A percentile compares a stretch with the other conserved stretches of the same genome.
Conservation (phyloP, 1,140 invertebrate species). For the Rhynchophorus ferrugineus region DNA sequence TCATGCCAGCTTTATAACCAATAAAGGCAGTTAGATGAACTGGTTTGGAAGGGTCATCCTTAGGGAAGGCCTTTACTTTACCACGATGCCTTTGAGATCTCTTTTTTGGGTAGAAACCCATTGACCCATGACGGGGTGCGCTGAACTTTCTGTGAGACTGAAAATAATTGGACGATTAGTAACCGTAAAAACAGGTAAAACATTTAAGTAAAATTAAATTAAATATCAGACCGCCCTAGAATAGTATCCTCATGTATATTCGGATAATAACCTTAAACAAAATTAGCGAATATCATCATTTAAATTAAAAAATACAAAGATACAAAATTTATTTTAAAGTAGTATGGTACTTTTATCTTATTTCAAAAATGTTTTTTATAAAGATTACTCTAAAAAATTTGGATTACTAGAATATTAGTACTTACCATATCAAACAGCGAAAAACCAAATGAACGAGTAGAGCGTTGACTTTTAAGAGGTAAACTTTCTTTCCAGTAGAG, state of each 20-base stretch:
- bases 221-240: conserved; percentile 49
- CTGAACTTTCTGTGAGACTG: conserved; percentile 99
- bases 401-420: no score
- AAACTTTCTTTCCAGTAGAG: no score
- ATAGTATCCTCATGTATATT: conserved; percentile 42
- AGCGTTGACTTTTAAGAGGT: no score
- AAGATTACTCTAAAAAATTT: no score
- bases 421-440: no score
- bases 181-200: neutral
- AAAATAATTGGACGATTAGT: conserved; percentile 12
- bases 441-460: no score
- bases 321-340: neutral
- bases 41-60: conserved; percentile 93
- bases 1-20: conserved; percentile 99
- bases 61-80: conserved; percentile 99
- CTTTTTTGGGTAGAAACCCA: conserved; percentile 99
- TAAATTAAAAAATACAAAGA: conserved; percentile 20
- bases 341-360: no score
- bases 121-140: conserved; percentile 97
- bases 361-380: no score
- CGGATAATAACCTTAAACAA: conserved; percentile 42
- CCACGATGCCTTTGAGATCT: conserved; percentile 91
- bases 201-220: conserved; percentile 5
- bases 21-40: conserved; percentile 97
- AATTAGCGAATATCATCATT: conserved; percentile 43